Evolutionary conservation across 2,113 vertebrate species (phyloP), one percentile per base, ranked within the genome.

Genomic region (Amphilophus citrinellus): DNA sequence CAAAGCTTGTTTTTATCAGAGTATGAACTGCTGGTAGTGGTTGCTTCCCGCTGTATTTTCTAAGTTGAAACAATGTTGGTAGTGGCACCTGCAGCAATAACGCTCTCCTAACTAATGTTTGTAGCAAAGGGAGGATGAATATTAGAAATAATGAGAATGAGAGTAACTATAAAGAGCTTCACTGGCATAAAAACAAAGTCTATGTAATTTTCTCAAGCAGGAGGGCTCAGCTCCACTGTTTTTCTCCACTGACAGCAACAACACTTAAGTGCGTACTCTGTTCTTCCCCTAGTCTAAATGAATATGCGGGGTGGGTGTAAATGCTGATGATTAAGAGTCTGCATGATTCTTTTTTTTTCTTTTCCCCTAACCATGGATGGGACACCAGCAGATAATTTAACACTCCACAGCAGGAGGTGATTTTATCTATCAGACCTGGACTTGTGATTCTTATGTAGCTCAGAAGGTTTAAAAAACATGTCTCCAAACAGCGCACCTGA

Each of bases 261-360:
- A 42, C 18, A 15, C 65, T 37, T 59, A 5, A 4, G 3, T 30
- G 1, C 35, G 10, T 24, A 5, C 61, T 80, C 56, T 71, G 47
- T 76, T 59, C 56, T 79, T 79, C 39, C 39, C 75, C 59, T 9
- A 65, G 10, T 62, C 63, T 77, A 24, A 76, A 6, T 61, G 44
- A 78, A 78, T 73, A 35, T n/a, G 27, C 32, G 35, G 75, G 59
- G 42, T 59, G 42, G 79, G 65, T 37, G 73, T 56, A 71, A 61
- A 82, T 50, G 24, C 56, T 66, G 80, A 58, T 76, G 79, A 90
- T 87, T 83, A 83, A 78, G 59, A 61, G 50, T 78, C 73, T 75
- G 71, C 79, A 27, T 13, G 10, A 32, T 50, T 71, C 47, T 20
- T 7, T 20, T 76, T 76, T 77, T 61, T 20, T 62, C 17, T 73